Conservation (phyloP, 2,113 vertebrate species). For the Festucalex cinctus region DNA sequence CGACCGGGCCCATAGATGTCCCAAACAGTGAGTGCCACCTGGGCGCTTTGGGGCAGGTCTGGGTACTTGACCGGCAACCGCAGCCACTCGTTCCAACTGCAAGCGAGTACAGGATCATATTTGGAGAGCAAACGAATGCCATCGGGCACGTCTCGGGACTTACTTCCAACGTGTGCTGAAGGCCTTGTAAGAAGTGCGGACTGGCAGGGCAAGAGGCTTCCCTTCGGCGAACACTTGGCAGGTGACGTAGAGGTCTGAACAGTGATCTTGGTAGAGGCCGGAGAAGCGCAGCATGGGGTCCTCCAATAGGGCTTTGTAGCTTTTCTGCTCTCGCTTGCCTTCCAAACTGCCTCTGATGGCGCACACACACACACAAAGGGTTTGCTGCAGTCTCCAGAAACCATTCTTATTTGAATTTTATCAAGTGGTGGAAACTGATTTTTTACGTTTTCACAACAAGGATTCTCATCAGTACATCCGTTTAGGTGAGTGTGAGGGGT, state of each 20-base stretch:
- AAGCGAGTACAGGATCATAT: too few species aligned
- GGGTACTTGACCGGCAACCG: conserved; percentile 95
- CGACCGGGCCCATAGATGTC: conserved; percentile 94
- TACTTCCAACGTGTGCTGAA: conserved; percentile 99
- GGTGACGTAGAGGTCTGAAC: conserved; percentile 95
- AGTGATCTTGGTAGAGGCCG: conserved; percentile 92
- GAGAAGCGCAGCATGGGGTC: conserved; percentile 97
- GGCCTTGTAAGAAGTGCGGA: conserved; percentile 95
- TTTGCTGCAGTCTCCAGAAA: too few species aligned
- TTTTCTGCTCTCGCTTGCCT: conserved; percentile 94
- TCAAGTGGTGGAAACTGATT: too few species aligned
- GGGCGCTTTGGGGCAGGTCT: conserved; percentile 91
- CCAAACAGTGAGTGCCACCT: conserved; percentile 95
- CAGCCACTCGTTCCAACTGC: conserved; percentile 97
- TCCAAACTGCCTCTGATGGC: conserved; percentile 88
- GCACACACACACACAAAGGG: neutral
- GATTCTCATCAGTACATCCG: too few species aligned
- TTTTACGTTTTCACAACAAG: too few species aligned
- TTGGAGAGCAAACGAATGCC: neutral
- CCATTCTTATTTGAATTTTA: too few species aligned
- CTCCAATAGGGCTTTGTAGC: conserved; percentile 90
- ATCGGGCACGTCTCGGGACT: conserved; percentile 52
- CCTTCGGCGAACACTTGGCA: conserved; percentile 97
- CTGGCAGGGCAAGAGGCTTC: conserved; percentile 90
- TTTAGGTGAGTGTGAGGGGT: too few species aligned